Evolutionary conservation across 1,140 invertebrate species (phyloP).

Genomic region (Dryas iulia): DNA sequence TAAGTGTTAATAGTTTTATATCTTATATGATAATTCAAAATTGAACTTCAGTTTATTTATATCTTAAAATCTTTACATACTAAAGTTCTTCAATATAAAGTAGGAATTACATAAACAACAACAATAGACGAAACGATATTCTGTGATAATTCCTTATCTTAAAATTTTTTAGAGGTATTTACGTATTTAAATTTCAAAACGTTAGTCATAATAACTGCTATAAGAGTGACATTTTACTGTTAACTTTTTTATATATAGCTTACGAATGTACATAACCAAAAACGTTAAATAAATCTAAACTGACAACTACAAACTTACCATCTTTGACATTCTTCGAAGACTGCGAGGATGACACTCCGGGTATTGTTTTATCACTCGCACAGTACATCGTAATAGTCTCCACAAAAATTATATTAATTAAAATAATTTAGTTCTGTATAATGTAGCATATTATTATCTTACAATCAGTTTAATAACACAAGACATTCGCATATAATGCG

Average conservation of each 20-base stretch:
- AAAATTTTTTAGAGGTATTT: neutral
- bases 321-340: constrained; percentile 80
- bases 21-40: neutral
- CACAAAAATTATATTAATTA: constrained; percentile 46
- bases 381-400: constrained; percentile 71
- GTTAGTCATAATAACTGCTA: neutral
- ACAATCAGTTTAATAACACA: constrained; percentile 60
- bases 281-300: constrained; percentile 39
- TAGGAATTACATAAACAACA: constrained; percentile 9
- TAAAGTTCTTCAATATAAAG: neutral
- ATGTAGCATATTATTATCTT: constrained; percentile 61
- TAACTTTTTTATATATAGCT: neutral
- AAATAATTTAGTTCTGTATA: constrained; percentile 57
- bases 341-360: constrained; percentile 78
- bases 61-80: neutral
- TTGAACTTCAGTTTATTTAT: neutral
- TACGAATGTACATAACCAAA: constrained; percentile 32
- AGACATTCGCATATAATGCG: constrained; percentile 66
- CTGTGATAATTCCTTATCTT: neutral
- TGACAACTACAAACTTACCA: constrained; percentile 78
- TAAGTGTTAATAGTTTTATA: neutral
- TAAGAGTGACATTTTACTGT: neutral
- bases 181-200: constrained; percentile 3
- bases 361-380: constrained; percentile 79
- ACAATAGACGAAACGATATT: neutral